A percentile compares a stretch with the other conserved stretches of the same genome.
phyloP scores from a whole-genome alignment of 2,888 invertebrate genomes.

The Kuschelorhynchus macadamiae region DNA sequence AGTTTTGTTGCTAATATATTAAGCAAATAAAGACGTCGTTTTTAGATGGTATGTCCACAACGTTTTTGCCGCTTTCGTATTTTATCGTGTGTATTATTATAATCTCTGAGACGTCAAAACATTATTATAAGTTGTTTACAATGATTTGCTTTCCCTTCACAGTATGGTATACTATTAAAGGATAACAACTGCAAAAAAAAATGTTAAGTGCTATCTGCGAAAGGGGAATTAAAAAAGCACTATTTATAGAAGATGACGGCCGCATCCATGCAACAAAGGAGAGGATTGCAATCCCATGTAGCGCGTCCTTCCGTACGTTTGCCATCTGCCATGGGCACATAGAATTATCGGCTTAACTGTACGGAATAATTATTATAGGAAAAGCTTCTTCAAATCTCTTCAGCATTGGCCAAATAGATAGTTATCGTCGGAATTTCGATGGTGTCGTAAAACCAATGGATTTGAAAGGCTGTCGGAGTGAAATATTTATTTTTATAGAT shows the following conservation, averaged over 20 bases:
- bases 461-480: too few relatives aligned
- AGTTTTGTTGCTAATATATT: too few relatives aligned
- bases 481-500: too few relatives aligned
- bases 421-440: constrained; percentile 15
- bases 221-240: constrained; percentile 29
- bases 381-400: constrained; percentile 45
- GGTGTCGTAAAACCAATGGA: not conserved
- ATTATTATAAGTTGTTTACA: too few relatives aligned
- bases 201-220: too few relatives aligned
- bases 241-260: constrained; percentile 43
- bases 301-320: constrained; percentile 42
- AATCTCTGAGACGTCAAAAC: too few relatives aligned
- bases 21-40: too few relatives aligned
- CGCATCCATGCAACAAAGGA: constrained; percentile 28
- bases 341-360: constrained; percentile 49
- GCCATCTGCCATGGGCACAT: constrained; percentile 41
- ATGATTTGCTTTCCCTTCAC: not conserved
- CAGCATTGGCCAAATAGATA: constrained; percentile 23
- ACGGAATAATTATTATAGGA: constrained; percentile 45
- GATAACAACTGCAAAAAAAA: too few relatives aligned
- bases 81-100: too few relatives aligned
- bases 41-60: too few relatives aligned
- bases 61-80: too few relatives aligned
- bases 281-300: constrained; percentile 30
- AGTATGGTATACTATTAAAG: not conserved